A percentile compares a stretch with the other conserved stretches of the same genome.
Evolutionary conservation across 1,140 invertebrate genomes (phyloP).

Genomic region (Diorhabda elongata): DNA sequence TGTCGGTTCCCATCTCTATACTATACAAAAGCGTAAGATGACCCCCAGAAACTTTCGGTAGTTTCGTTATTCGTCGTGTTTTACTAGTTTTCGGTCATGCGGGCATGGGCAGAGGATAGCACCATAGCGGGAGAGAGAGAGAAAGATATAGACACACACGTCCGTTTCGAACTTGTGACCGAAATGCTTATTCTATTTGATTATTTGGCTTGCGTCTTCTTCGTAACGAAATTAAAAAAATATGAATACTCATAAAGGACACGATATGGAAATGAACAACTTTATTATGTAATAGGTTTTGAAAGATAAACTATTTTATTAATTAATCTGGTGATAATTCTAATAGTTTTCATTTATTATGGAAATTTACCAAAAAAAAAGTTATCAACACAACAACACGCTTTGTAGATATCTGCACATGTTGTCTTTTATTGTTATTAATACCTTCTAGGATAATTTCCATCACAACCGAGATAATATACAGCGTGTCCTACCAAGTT

Average conservation of each 20-base stretch:
- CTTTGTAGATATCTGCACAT: too few relatives aligned
- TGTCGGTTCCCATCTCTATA: too few relatives aligned
- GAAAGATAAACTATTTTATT: too few relatives aligned
- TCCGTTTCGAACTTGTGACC: not conserved
- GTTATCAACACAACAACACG: too few relatives aligned
- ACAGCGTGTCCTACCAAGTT: too few relatives aligned
- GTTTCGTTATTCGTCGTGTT: not conserved
- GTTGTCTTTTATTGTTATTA: too few relatives aligned
- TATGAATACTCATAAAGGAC: not conserved
- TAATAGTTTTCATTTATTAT: too few relatives aligned
- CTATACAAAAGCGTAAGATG: slow-evolving; percentile 8
- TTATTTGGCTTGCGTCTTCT: not conserved
- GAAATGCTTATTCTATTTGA: not conserved
- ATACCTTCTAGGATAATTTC: too few relatives aligned
- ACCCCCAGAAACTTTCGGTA: slow-evolving; percentile 11
- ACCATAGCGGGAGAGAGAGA: not conserved
- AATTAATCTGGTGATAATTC: too few relatives aligned
- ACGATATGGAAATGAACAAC: not conserved
- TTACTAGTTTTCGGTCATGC: slow-evolving; percentile 2
- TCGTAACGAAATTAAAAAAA: not conserved
- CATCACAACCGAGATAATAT: too few relatives aligned
- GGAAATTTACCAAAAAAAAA: too few relatives aligned
- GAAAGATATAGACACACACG: not conserved
- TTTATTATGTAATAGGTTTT: too few relatives aligned
- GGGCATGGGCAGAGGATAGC: not conserved